phyloP scores from a whole-genome alignment of 2,888 invertebrate species.

The Callinectes sapidus region DNA sequence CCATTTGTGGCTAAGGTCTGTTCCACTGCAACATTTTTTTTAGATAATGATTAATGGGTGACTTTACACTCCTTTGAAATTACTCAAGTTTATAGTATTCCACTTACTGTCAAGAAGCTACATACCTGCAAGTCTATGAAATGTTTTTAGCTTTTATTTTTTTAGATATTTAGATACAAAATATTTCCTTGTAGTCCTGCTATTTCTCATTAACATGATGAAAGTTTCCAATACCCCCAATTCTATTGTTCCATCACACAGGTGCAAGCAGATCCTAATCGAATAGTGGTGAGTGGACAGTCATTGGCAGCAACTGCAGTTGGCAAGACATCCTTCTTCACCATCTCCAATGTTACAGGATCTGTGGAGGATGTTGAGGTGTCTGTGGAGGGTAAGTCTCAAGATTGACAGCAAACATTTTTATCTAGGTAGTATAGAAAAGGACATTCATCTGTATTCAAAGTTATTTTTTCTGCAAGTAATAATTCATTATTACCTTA shows the following conservation, averaged over 20 bases:
- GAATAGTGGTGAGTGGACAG: constrained; percentile 81
- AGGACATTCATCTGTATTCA: not conserved
- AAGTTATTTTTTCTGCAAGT: not conserved
- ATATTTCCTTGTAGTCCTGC: not conserved
- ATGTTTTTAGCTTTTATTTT: not conserved
- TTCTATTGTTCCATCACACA: constrained; percentile 29
- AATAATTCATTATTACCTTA: not conserved
- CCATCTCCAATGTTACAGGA: constrained; percentile 81
- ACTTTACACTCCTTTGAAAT: not conserved
- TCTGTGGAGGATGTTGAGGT: constrained; percentile 95
- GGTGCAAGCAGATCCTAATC: constrained; percentile 78
- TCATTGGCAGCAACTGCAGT: constrained; percentile 79
- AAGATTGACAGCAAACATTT: not conserved
- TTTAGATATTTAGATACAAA: not conserved
- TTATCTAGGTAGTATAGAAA: not conserved
- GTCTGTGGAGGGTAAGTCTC: constrained; percentile 91
- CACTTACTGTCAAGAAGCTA: not conserved
- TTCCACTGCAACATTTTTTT: not conserved
- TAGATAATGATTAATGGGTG: not conserved
- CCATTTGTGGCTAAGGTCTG: constrained; percentile 90
- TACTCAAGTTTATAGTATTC: not conserved
- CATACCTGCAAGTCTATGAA: not conserved
- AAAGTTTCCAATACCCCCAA: not conserved
- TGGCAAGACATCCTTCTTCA: constrained; percentile 79
- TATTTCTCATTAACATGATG: not conserved